Conservation (phyloP, 2,797 vertebrate genomes). For the Cygnus olor region DNA sequence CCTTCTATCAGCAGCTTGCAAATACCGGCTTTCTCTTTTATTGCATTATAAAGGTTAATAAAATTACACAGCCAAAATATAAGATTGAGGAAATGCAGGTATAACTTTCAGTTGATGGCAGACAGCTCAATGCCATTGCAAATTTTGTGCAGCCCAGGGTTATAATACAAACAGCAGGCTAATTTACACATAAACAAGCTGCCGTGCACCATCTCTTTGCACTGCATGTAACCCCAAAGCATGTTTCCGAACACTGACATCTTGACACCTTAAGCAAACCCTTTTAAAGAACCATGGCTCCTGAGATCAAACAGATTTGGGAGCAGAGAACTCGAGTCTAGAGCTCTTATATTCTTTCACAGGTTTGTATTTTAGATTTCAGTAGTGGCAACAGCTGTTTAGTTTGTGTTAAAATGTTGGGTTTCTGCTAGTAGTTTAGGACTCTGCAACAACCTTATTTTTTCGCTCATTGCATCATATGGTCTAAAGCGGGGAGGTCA, state of each 20-base stretch:
- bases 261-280: neutral
- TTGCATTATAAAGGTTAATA: neutral
- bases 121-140: neutral
- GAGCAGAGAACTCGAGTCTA: neutral
- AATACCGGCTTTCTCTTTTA: neutral
- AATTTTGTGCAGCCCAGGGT: neutral
- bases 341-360: neutral
- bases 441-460: neutral
- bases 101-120: neutral
- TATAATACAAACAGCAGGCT: neutral
- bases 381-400: neutral
- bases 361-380: neutral
- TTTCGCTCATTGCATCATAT: neutral
- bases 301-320: neutral
- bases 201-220: neutral
- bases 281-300: neutral
- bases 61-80: neutral
- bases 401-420: neutral
- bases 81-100: neutral
- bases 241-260: neutral
- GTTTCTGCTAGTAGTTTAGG: neutral
- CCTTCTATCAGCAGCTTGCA: neutral
- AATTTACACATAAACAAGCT: neutral
- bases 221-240: no score
- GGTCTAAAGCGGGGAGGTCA: neutral